Conservation (phyloP, 2,888 invertebrate species). For the Sarcophaga caerulescens region DNA sequence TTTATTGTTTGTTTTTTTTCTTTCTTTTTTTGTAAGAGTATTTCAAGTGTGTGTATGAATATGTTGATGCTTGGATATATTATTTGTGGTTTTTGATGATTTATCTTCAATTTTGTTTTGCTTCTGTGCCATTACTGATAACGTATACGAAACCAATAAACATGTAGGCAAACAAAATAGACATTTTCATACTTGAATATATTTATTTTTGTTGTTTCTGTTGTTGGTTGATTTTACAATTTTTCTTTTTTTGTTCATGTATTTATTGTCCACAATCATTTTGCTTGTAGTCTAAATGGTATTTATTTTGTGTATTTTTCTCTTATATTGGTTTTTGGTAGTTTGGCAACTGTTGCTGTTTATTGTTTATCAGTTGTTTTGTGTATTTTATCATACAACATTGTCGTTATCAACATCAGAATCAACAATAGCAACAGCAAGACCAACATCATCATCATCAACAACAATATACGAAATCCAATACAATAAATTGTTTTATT, state of each 20-base stretch:
- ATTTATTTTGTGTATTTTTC: constrained; percentile 26
- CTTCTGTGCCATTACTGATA: not conserved
- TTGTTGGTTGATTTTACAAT: constrained; percentile 8
- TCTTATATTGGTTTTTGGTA: constrained; percentile 36
- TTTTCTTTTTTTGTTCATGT: constrained; percentile 16
- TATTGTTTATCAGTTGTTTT: constrained; percentile 50
- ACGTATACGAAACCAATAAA: too few relatives aligned
- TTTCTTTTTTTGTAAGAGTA: not conserved
- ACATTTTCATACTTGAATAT: not conserved
- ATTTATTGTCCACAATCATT: constrained; percentile 35
- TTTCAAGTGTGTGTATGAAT: not conserved
- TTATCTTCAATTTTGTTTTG: not conserved
- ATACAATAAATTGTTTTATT: not conserved
- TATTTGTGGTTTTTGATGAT: constrained; percentile 36
- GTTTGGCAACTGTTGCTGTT: constrained; percentile 47
- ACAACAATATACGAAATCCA: not conserved
- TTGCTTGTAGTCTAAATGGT: constrained; percentile 24
- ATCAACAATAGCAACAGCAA: constrained; percentile 1
- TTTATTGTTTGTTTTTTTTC: constrained; percentile 21
- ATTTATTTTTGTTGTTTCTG: constrained; percentile 37
- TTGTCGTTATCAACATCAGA: not conserved
- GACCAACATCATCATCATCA: not conserved
- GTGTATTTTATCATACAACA: constrained; percentile 25
- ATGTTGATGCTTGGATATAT: constrained; percentile 9
- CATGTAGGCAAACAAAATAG: too few relatives aligned